Conservation (phyloP, 2,888 invertebrate species). For the Coleophora flavipennella region DNA sequence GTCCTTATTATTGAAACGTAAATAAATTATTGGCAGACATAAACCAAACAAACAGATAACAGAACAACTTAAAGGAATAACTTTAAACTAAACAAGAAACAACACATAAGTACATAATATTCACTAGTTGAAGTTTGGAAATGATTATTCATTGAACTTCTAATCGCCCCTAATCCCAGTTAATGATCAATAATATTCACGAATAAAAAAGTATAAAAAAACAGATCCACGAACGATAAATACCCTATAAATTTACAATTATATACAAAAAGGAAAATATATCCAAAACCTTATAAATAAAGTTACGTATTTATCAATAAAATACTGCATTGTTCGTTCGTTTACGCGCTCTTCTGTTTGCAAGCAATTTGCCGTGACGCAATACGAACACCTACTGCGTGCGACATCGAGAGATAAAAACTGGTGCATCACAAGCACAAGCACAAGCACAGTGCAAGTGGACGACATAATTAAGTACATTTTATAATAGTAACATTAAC, state of each 20-base stretch:
- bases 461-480: conserved; percentile 47
- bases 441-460: conserved; percentile 54
- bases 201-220: conserved; percentile 40
- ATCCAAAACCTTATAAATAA: conserved; percentile 53
- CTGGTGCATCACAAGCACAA: conserved; percentile 46
- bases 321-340: conserved; percentile 58
- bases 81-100: conserved; percentile 21
- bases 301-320: conserved; percentile 44
- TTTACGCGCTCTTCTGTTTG: conserved; percentile 17
- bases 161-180: conserved; percentile 25
- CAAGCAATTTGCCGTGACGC: conserved; percentile 20
- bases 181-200: conserved; percentile 14
- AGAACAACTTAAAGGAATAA: conserved; percentile 19
- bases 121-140: too few relatives aligned
- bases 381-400: conserved; percentile 22
- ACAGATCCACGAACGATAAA: conserved; percentile 50
- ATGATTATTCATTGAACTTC: conserved; percentile 6
- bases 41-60: conserved; percentile 17
- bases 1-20: neutral
- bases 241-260: conserved; percentile 65
- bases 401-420: conserved; percentile 19
- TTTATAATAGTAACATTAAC: too few relatives aligned
- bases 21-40: too few relatives aligned
- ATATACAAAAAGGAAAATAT: conserved; percentile 60
- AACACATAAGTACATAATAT: conserved; percentile 20